These are phyloP conservation scores for Potamarius usumacintae DNA, from an alignment of 2,113 vertebrate species.

Conservation along the genomic window DNA sequence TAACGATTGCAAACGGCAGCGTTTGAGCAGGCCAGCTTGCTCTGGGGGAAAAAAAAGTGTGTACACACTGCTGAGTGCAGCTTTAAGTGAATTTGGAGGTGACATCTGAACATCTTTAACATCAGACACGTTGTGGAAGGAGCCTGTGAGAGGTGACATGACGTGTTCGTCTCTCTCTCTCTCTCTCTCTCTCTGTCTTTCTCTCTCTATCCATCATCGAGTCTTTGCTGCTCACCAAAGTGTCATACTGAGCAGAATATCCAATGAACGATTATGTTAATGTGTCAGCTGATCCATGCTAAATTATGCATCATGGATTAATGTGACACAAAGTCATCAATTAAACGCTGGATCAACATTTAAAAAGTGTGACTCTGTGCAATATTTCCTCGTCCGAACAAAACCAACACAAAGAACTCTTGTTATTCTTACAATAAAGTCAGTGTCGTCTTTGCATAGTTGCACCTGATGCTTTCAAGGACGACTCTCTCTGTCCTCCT, in stretches of 20 bases:
- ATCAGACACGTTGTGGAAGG: constrained; percentile 59
- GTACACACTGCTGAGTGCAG: constrained; percentile 65
- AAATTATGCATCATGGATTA: constrained; percentile 84
- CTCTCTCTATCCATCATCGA: constrained; percentile 47
- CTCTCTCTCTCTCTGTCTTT: constrained; percentile 65
- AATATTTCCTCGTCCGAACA: constrained; percentile 53
- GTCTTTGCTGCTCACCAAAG: constrained; percentile 65
- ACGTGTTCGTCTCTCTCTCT: constrained; percentile 64
- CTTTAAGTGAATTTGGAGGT: constrained; percentile 69
- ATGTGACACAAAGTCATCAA: constrained; percentile 82
- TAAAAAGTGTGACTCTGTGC: constrained; percentile 73
- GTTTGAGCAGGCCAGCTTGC: constrained; percentile 87
- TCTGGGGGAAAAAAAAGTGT: constrained; percentile 57
- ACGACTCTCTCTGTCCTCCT: constrained; percentile 8
- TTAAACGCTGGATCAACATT: constrained; percentile 76
- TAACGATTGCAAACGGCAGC: constrained; percentile 92
- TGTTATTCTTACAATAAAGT: background rate
- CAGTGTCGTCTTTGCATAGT: background rate
- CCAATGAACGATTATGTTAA: constrained; percentile 80
- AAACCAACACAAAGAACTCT: background rate
- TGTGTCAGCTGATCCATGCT: constrained; percentile 79
- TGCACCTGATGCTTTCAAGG: constrained; percentile 32
- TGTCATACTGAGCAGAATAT: constrained; percentile 76
- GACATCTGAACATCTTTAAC: constrained; percentile 76
- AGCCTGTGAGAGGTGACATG: constrained; percentile 46